Evolutionary conservation across 2,888 invertebrate species (phyloP), one percentile per base, ranked within the genome.

Genomic region (Pollenia griseotomentosa): DNA sequence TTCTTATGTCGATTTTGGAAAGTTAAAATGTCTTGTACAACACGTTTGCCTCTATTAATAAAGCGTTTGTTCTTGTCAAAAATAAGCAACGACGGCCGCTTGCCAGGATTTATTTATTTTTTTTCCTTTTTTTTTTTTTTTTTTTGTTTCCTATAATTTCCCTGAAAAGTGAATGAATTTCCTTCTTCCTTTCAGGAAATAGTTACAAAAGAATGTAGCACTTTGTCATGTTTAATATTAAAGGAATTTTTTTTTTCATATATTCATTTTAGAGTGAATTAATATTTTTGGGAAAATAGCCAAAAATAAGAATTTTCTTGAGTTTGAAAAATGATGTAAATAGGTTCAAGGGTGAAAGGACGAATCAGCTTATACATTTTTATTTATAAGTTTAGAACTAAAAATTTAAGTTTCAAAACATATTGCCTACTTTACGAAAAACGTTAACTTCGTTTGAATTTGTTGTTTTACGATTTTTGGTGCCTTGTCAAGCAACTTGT

Each of bases 21-120:
- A 80, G 78, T 77, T 78, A 68, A 78, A 87, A 82, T 84, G 78
- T 61, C 48, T 86, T 79, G 88, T 83, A 80, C 14, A 78, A 83
- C 87, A 87, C 78, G 84, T 87, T 80, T 81, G 84, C 83, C 86
- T 88, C 86, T 86, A 88, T 88, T 88, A 88, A 88, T 88, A 88
- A 86, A 70, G 73, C 83, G 88, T 88, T 88, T 88, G 84, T 85
- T 85, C 85, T 88, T 88, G 85, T 83, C 83, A 88, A 87, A 87
- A 88, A 88, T 73, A 85, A 84, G 83, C 59, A 83, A 82, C 73
- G 88, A 86, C 88, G 88, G 85, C 79, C 83, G 86, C 85, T 84
- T 88, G 88, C 87, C 85, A 87, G 66, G 68, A 71, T 82, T 83
- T 86, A 6, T 33, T 33, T 77, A 68, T 73, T 48, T 19, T 1